phyloP scores from a whole-genome alignment of 2,888 invertebrate genomes.

The Conchocele bisecta region DNA sequence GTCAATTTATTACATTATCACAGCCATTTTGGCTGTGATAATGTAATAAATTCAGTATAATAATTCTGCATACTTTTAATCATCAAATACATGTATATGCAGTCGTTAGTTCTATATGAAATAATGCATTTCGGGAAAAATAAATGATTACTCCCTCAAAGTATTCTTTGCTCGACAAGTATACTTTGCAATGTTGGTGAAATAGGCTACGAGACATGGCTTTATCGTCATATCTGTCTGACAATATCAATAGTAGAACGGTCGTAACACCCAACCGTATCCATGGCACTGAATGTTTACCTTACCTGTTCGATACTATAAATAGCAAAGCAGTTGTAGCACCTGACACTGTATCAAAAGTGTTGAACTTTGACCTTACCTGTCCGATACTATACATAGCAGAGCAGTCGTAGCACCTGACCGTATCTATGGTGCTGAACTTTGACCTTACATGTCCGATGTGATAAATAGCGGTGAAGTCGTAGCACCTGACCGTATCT shows the following conservation, averaged over 20 bases:
- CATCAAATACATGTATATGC: no score
- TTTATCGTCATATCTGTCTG: background rate
- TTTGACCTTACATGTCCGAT: background rate
- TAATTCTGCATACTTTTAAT: no score
- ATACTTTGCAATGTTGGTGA: no score
- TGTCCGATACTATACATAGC: slow-evolving; percentile 50
- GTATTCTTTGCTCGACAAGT: no score
- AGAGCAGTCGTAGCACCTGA: slow-evolving; percentile 62
- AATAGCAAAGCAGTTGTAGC: slow-evolving; percentile 70
- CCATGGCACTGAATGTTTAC: background rate
- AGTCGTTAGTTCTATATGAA: no score
- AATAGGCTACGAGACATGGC: no score
- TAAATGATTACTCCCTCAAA: no score
- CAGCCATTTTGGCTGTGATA: no score
- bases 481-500: background rate
- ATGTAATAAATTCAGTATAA: no score
- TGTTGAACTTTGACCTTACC: slow-evolving; percentile 69
- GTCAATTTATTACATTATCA: no score
- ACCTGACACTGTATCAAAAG: slow-evolving; percentile 71
- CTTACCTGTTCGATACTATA: slow-evolving; percentile 50
- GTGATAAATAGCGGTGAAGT: background rate
- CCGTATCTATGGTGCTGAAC: background rate
- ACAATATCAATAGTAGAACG: slow-evolving; percentile 67
- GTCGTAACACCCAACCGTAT: background rate
- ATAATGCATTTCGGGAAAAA: no score